phyloP scores from a whole-genome alignment of 2,888 invertebrate genomes.

The Neoitamus cyanurus region DNA sequence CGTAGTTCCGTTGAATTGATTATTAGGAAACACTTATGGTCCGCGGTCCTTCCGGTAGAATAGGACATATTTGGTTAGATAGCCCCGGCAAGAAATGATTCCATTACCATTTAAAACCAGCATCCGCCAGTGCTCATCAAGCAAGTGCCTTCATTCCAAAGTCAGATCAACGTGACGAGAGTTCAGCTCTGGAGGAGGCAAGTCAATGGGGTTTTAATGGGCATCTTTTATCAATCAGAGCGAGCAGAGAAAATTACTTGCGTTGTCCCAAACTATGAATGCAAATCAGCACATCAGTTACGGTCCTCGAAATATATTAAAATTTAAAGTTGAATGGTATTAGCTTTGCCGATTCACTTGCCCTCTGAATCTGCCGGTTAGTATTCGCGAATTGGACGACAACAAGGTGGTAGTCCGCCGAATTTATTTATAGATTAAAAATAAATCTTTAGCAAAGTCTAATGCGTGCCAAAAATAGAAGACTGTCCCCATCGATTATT shows the following conservation, averaged over 20 bases:
- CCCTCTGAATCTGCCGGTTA: background rate
- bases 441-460: constrained; percentile 12
- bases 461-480: constrained; percentile 18
- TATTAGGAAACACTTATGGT: background rate
- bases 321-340: constrained; percentile 10
- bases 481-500: background rate
- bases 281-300: background rate
- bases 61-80: background rate
- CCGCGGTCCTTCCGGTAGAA: background rate
- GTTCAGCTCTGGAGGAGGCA: background rate
- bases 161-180: background rate
- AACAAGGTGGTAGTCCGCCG: background rate
- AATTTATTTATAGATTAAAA: constrained; percentile 32
- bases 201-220: constrained; percentile 21
- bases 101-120: background rate
- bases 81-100: background rate
- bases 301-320: constrained; percentile 19
- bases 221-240: background rate
- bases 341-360: constrained; percentile 1
- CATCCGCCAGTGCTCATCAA: background rate
- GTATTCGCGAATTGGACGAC: background rate
- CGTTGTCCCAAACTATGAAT: constrained; percentile 11
- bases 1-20: background rate
- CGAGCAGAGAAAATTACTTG: background rate
- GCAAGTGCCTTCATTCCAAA: constrained; percentile 11